A percentile compares a stretch with the other conserved stretches of the same genome.
Evolutionary conservation across 2,797 vertebrate genomes (phyloP).

Genomic region (Enteromius argenteus): DNA sequence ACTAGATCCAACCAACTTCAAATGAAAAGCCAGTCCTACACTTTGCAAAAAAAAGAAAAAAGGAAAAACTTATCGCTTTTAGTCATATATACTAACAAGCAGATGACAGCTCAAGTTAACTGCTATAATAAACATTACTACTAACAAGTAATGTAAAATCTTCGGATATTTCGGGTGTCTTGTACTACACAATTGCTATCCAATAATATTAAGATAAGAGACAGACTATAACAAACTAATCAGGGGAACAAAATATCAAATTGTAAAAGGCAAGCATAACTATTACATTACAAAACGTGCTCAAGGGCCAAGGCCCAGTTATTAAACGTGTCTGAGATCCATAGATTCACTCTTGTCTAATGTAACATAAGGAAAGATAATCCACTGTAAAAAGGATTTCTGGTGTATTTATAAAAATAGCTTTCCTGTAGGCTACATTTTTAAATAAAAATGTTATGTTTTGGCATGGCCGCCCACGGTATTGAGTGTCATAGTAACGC

Average conservation of each 20-base stretch:
- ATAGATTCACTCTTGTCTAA: background rate
- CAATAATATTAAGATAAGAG: background rate
- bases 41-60: background rate
- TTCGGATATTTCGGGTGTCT: background rate
- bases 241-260: background rate
- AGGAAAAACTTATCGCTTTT: too few relatives aligned
- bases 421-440: background rate
- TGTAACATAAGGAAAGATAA: background rate
- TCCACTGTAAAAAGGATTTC: background rate
- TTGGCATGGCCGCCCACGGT: background rate
- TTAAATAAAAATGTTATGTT: background rate
- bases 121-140: background rate
- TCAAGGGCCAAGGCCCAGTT: background rate
- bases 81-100: background rate
- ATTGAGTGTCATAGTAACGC: conserved; percentile 4
- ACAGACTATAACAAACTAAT: background rate
- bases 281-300: background rate
- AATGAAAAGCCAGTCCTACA: background rate
- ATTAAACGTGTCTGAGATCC: background rate
- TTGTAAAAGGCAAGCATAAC: background rate
- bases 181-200: background rate
- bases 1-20: background rate
- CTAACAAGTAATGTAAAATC: background rate
- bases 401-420: background rate
- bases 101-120: background rate